Evolutionary conservation across 2,113 vertebrate species (phyloP).

Genomic region (Passer montanus): DNA sequence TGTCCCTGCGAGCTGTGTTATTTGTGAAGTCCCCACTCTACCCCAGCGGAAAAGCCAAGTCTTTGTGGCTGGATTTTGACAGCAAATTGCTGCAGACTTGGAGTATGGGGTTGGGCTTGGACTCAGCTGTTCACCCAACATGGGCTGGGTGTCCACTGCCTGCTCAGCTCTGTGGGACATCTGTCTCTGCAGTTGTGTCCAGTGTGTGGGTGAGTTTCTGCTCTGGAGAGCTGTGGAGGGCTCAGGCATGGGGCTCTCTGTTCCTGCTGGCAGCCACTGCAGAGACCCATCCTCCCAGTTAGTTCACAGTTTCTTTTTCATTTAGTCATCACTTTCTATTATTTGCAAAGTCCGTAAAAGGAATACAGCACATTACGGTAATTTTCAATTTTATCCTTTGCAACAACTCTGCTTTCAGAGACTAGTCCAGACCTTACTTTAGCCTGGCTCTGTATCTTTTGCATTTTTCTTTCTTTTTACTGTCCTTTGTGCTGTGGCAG

Average conservation of each 20-base stretch:
- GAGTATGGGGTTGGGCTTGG: background rate
- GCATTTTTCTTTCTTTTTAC: background rate
- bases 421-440: background rate
- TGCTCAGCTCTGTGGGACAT: background rate
- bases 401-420: background rate
- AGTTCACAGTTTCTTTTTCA: background rate
- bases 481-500: background rate
- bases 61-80: background rate
- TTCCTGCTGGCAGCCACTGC: background rate
- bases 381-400: background rate
- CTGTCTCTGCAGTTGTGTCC: background rate
- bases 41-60: background rate
- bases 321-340: slow-evolving; percentile 18
- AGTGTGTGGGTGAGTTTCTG: background rate
- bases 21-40: background rate
- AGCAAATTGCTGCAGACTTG: background rate
- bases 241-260: background rate
- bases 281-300: background rate
- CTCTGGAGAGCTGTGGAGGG: background rate
- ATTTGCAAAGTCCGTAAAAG: background rate
- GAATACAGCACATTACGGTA: background rate
- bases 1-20: background rate
- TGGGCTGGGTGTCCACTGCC: background rate
- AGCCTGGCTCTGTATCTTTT: background rate
- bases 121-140: background rate